Evolutionary conservation across 2,888 invertebrate genomes (phyloP), one percentile per base, ranked within the genome.

Genomic region (Pachycephus smyrnensis): DNA sequence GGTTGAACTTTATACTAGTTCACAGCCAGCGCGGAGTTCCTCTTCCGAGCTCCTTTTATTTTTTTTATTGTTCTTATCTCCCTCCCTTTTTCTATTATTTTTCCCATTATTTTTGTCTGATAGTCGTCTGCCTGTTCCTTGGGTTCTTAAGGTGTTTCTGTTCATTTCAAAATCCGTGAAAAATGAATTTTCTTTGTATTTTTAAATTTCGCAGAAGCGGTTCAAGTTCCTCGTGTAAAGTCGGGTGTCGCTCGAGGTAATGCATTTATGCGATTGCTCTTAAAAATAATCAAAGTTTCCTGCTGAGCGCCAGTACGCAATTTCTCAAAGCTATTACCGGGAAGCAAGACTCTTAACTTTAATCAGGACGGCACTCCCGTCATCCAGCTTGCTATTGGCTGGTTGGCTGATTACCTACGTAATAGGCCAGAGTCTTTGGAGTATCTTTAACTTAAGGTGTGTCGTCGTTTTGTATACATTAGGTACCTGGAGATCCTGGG

Each of bases 221-320:
- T 71, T 71, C 32, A 55, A 23, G 55, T 9, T 55, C 55, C 2
- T 23, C 23, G 23, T 9, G 55, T 55, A 55, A 55, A 55, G 23
- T 55, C 23, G 23, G 23, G 23, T 23, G 55, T 71, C 71, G 12
- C 71, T 71, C 71, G 71, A 73, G 78, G 75, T 77, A 77, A 77
- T 77, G 69, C 77, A 77, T 77, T 77, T 77, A 77, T 75, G 75
- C 77, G 78, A 78, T 15, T 31, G 33, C 76, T 78, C 76, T 75
- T 78, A 78, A 78, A 78, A 78, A 78, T 78, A 78, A 78, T 78
- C 73, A 75, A 78, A 78, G 78, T 78, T 78, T 78, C 55, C 55
- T 55, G 76, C 78, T 71, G 71, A 73, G 78, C 75, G 73, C 36
- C 75, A 78, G 75, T 75, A 76, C 76, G 78, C 78, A 78, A 71